Percentiles rank a stretch among this genome's conserved stretches.
Evolutionary conservation across 2,888 invertebrate species (phyloP).

Genomic region (Perizoma affinitatum): DNA sequence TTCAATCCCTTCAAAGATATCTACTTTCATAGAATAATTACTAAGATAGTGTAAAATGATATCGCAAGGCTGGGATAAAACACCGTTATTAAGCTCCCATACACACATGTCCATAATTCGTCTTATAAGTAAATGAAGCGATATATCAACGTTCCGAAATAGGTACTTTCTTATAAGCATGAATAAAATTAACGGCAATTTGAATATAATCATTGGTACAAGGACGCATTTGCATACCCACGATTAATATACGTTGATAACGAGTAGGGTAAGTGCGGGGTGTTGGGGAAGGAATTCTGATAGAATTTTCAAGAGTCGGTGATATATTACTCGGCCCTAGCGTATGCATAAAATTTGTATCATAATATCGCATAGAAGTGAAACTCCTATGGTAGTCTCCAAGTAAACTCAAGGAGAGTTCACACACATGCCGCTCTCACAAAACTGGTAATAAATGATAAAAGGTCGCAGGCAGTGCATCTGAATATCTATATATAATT

Average conservation of each 20-base stretch:
- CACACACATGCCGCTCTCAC: too few species aligned
- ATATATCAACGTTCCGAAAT: slow-evolving; percentile 29
- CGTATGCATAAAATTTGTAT: slow-evolving; percentile 11
- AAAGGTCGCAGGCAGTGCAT: too few species aligned
- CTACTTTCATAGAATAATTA: too few species aligned
- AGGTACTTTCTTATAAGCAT: slow-evolving; percentile 43
- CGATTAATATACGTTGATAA: slow-evolving; percentile 73
- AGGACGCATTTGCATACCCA: slow-evolving; percentile 62
- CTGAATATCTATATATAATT: too few species aligned
- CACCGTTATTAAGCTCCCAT: neutral
- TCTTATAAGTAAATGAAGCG: slow-evolving; percentile 18
- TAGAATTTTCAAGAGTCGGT: slow-evolving; percentile 43
- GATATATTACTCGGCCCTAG: slow-evolving; percentile 40
- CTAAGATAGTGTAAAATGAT: too few species aligned
- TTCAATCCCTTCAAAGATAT: too few species aligned
- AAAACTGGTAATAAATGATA: too few species aligned
- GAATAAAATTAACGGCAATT: slow-evolving; percentile 66
- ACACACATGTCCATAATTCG: slow-evolving; percentile 12
- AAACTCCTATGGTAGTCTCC: neutral
- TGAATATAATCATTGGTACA: slow-evolving; percentile 72
- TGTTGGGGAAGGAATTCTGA: slow-evolving; percentile 35
- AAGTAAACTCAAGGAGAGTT: too few species aligned
- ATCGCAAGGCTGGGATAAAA: too few species aligned
- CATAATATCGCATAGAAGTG: slow-evolving; percentile 3
- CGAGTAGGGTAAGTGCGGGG: slow-evolving; percentile 39